phyloP scores from a whole-genome alignment of 2,888 invertebrate species.

The Chloromyia formosa region DNA sequence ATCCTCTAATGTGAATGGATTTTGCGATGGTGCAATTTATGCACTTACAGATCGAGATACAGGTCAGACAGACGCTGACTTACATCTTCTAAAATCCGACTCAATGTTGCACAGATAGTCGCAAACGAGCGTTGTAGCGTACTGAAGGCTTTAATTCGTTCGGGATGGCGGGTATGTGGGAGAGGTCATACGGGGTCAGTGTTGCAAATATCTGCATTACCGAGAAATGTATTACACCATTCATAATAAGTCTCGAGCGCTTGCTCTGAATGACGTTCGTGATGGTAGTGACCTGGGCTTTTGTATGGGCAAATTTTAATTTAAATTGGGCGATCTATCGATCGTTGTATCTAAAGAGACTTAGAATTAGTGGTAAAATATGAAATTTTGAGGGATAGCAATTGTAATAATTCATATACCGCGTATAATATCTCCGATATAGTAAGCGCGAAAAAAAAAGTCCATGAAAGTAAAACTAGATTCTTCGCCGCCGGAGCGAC shows the following conservation, averaged over 20 bases:
- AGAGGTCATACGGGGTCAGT: conserved; percentile 35
- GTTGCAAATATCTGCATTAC: conserved; percentile 28
- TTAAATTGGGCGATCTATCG: no score
- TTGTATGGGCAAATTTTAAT: no score
- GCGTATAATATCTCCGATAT: no score
- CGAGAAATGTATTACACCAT: conserved; percentile 27
- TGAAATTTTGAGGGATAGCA: no score
- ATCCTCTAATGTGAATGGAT: conserved; percentile 20
- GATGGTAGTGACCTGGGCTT: no score
- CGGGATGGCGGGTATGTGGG: conserved; percentile 32
- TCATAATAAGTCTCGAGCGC: conserved; percentile 20
- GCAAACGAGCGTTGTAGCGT: not conserved
- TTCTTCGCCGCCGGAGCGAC: no score
- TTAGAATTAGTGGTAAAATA: no score
- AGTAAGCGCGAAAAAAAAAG: no score
- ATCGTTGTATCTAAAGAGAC: no score
- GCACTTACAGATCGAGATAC: conserved; percentile 30
- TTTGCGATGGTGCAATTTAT: conserved; percentile 34
- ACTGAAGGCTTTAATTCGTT: conserved; percentile 15
- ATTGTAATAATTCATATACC: no score
- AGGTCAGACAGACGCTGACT: conserved; percentile 29
- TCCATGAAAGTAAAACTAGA: no score
- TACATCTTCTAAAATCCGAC: conserved; percentile 23
- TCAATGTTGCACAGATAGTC: not conserved
- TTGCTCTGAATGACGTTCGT: no score